Evolutionary conservation across 2,888 invertebrate species (phyloP).

Genomic region (Orthonevra nobilis): DNA sequence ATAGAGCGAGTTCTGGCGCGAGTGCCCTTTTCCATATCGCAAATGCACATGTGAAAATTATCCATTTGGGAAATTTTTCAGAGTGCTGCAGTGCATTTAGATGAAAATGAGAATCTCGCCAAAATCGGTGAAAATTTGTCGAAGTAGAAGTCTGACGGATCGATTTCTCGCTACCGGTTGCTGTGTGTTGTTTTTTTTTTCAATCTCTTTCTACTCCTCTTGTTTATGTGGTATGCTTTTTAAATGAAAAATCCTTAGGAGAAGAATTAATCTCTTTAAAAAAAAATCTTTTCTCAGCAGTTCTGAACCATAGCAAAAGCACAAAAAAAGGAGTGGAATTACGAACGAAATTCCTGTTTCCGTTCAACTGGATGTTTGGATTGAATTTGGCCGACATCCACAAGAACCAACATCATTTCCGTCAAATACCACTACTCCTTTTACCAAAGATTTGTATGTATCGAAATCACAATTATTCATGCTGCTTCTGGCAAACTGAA

Average conservation of each 20-base stretch:
- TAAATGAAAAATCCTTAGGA: constrained; percentile 57
- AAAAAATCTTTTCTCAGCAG: constrained; percentile 46
- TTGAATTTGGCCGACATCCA: constrained; percentile 64
- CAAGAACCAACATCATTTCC: constrained; percentile 39
- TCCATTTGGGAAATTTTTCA: constrained; percentile 63
- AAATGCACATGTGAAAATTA: constrained; percentile 53
- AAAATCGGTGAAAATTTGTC: constrained; percentile 19
- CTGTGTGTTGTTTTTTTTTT: constrained; percentile 30
- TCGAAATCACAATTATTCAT: constrained; percentile 57
- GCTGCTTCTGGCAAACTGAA: constrained; percentile 57
- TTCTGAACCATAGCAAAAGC: constrained; percentile 51
- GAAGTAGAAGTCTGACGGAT: constrained; percentile 55
- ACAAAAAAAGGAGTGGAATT: constrained; percentile 32
- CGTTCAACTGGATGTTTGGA: constrained; percentile 62
- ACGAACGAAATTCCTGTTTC: constrained; percentile 56
- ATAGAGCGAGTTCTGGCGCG: constrained; percentile 1
- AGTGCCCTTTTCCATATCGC: neutral
- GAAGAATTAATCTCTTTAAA: constrained; percentile 63
- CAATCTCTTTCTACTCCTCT: constrained; percentile 52
- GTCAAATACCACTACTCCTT: constrained; percentile 15
- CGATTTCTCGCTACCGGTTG: constrained; percentile 54
- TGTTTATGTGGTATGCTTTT: constrained; percentile 67
- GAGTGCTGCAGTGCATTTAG: constrained; percentile 67
- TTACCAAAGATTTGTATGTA: neutral
- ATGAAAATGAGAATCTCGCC: constrained; percentile 62